A percentile compares a stretch with the other conserved stretches of the same genome.
Conservation (phyloP, 2,113 vertebrate genomes). For the Sylvia atricapilla region DNA sequence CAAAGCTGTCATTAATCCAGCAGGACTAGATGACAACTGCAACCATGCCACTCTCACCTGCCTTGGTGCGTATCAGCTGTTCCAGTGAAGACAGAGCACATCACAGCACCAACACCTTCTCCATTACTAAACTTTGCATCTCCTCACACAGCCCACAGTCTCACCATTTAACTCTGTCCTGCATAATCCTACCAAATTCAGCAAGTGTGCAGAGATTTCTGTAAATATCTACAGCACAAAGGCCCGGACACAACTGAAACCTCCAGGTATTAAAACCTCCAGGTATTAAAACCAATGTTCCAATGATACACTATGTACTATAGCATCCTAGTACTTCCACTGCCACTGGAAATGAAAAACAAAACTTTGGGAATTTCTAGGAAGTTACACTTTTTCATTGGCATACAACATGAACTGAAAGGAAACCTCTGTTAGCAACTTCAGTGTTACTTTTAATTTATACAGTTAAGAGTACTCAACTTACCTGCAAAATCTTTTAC, state of each 20-base stretch:
- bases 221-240: not conserved
- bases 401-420: not conserved
- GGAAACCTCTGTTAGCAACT: not conserved
- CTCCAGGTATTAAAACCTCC: not conserved
- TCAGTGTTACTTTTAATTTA: not conserved
- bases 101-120: not conserved
- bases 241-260: not conserved
- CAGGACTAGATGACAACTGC: not conserved
- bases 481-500: constrained; percentile 99
- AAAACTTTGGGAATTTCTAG: not conserved
- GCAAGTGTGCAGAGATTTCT: not conserved
- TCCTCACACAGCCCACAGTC: not conserved
- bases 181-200: not conserved
- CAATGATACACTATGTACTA: not conserved
- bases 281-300: not conserved
- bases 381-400: not conserved
- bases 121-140: not conserved
- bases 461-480: not conserved
- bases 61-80: not conserved
- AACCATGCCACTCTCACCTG: not conserved
- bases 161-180: not conserved
- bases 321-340: not conserved
- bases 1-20: not conserved
- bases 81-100: not conserved
- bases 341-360: not conserved